phyloP scores from a whole-genome alignment of 2,888 invertebrate genomes.

The Erebia epiphron region DNA sequence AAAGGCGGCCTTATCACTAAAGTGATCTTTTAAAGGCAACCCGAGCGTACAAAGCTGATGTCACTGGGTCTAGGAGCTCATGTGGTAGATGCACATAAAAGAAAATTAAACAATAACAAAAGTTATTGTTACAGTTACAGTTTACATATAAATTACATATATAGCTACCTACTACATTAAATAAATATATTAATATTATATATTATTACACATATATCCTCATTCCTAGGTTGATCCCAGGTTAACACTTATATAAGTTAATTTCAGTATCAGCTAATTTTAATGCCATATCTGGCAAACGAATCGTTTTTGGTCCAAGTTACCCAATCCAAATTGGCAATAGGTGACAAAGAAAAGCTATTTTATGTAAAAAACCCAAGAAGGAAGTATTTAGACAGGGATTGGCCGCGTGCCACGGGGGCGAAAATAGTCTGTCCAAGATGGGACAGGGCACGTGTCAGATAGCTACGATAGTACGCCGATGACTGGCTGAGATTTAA shows the following conservation, averaged over 20 bases:
- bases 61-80: too few species aligned
- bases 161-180: too few species aligned
- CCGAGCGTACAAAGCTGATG: too few species aligned
- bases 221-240: too few species aligned
- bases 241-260: not conserved
- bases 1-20: too few species aligned
- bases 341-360: not conserved
- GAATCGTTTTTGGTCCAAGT: not conserved
- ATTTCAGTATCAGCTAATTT: not conserved
- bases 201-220: too few species aligned
- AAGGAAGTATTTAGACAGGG: conserved; percentile 26
- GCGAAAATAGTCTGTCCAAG: conserved; percentile 27
- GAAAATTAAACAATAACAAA: too few species aligned
- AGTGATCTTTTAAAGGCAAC: too few species aligned
- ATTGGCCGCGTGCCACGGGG: conserved; percentile 28
- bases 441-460: conserved; percentile 30
- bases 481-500: conserved; percentile 13
- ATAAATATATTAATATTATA: too few species aligned
- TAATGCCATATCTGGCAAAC: not conserved
- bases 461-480: conserved; percentile 24
- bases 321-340: not conserved
- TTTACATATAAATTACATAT: too few species aligned
- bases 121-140: too few species aligned
- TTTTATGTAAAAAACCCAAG: conserved; percentile 16
- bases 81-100: too few species aligned